Conservation (phyloP, 2,113 vertebrate genomes). For the Mastomys natalensis region DNA sequence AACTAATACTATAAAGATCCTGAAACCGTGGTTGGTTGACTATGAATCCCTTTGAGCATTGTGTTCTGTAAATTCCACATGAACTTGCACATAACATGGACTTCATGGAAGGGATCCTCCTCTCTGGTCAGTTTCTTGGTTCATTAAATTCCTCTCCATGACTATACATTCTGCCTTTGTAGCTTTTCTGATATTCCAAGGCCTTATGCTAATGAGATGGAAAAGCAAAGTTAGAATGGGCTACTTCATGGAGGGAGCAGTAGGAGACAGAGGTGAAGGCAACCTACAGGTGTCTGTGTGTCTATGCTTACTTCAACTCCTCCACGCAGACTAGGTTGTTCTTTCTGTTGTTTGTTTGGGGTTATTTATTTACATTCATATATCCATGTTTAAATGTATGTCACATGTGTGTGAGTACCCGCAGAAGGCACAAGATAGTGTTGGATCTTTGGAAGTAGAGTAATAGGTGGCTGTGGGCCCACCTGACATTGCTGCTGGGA, state of each 20-base stretch:
- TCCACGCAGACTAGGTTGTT: neutral
- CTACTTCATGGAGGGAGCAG: neutral
- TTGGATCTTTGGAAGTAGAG: neutral
- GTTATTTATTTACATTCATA: neutral
- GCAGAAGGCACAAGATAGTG: neutral
- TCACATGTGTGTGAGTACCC: neutral
- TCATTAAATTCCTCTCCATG: conserved; percentile 15
- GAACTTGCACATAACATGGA: neutral
- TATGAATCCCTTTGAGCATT: neutral
- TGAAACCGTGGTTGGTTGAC: neutral
- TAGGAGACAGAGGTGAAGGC: neutral
- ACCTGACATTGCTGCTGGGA: neutral
- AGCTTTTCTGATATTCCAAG: neutral
- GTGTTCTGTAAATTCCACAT: neutral
- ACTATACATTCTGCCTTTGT: neutral
- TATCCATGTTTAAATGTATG: too few species aligned
- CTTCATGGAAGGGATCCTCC: neutral
- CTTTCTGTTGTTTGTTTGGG: neutral
- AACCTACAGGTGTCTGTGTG: neutral
- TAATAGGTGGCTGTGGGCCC: neutral
- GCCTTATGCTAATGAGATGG: neutral
- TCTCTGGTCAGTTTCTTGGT: conserved; percentile 11
- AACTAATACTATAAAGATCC: too few species aligned
- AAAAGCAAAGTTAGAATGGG: neutral
- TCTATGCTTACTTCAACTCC: neutral